phyloP scores from a whole-genome alignment of 2,797 vertebrate species.

The Trachops cirrhosus region DNA sequence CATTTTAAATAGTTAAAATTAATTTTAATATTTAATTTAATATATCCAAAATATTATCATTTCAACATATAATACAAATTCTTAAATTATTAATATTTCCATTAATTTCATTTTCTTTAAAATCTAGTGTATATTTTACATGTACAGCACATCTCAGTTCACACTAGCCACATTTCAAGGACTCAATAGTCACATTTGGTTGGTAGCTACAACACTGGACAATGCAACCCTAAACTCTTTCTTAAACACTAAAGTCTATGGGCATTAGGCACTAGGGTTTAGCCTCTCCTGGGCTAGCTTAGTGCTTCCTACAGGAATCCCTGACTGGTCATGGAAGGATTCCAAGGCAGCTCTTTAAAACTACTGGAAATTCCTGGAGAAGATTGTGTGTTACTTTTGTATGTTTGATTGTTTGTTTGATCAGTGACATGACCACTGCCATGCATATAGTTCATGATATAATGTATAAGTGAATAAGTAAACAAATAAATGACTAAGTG shows the following conservation, averaged over 20 bases:
- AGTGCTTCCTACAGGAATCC: no score
- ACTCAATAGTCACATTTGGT: background rate
- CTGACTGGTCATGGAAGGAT: background rate
- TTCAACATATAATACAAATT: background rate
- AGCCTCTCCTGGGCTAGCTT: background rate
- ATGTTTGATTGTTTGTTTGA: background rate
- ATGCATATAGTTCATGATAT: background rate
- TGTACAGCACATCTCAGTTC: background rate
- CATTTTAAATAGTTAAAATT: background rate
- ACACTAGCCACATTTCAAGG: background rate
- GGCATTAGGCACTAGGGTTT: background rate
- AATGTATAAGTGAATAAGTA: background rate
- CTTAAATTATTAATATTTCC: background rate
- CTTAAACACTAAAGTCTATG: background rate
- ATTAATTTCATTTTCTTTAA: background rate
- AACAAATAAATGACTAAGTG: background rate
- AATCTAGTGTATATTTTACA: background rate
- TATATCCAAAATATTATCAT: background rate
- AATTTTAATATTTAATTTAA: background rate
- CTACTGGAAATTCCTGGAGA: background rate
- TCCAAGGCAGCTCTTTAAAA: background rate
- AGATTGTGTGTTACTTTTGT: background rate
- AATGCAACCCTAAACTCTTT: background rate
- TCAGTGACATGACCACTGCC: background rate
- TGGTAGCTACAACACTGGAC: background rate